Percentiles rank a stretch among this genome's conserved stretches.
Evolutionary conservation across 2,888 invertebrate species (phyloP).

Genomic region (Opisthograptis luteolata): DNA sequence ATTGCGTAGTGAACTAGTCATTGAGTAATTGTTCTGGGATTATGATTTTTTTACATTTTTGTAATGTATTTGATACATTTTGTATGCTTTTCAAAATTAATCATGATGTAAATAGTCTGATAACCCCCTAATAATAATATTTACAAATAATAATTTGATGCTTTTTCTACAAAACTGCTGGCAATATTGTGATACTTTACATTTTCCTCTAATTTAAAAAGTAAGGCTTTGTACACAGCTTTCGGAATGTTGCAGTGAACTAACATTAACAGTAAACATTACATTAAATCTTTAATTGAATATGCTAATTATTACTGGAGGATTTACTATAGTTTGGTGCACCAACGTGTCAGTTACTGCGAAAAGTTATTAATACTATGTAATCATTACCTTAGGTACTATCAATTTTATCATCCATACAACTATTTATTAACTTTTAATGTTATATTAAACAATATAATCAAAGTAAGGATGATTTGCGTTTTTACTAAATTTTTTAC

Average conservation of each 20-base stretch:
- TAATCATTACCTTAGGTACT: slow-evolving; percentile 17
- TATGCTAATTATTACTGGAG: slow-evolving; percentile 25
- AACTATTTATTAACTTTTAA: slow-evolving; percentile 19
- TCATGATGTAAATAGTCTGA: slow-evolving; percentile 73
- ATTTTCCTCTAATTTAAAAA: slow-evolving; percentile 58
- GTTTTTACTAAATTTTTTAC: slow-evolving; percentile 32
- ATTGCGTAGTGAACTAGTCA: slow-evolving; percentile 69
- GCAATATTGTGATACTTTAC: slow-evolving; percentile 75
- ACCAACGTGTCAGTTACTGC: slow-evolving; percentile 46
- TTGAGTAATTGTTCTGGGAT: slow-evolving; percentile 44
- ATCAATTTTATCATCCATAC: slow-evolving; percentile 16
- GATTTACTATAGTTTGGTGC: slow-evolving; percentile 54
- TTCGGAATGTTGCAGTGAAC: slow-evolving; percentile 82
- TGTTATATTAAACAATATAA: slow-evolving; percentile 6
- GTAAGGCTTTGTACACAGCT: slow-evolving; percentile 83
- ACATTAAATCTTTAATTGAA: slow-evolving; percentile 42
- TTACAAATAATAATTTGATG: slow-evolving; percentile 73
- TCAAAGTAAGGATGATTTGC: slow-evolving; percentile 21
- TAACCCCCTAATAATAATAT: slow-evolving; percentile 54
- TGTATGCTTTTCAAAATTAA: slow-evolving; percentile 35
- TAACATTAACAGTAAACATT: slow-evolving; percentile 72
- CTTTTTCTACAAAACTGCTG: slow-evolving; percentile 67
- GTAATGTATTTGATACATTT: slow-evolving; percentile 42
- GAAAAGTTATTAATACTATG: slow-evolving; percentile 17
- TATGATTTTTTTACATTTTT: slow-evolving; percentile 28